phyloP scores from a whole-genome alignment of 1,140 invertebrate species.

The Caenorhabditis brenneri region DNA sequence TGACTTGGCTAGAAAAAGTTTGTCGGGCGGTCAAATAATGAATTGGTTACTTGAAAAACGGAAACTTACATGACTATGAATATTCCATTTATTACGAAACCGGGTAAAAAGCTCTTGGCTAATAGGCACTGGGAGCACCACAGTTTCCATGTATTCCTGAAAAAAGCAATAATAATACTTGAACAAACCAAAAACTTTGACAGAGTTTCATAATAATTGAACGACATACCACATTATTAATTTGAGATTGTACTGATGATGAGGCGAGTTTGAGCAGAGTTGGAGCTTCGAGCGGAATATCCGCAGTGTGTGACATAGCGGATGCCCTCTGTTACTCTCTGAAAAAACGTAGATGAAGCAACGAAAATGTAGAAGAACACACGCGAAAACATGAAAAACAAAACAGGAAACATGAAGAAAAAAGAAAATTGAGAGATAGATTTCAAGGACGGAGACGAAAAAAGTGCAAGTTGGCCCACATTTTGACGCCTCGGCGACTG shows the following conservation, averaged over 20 bases:
- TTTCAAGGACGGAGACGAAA: slow-evolving; percentile 1
- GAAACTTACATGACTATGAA: slow-evolving; percentile 18
- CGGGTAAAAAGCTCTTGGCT: background rate
- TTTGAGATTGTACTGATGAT: background rate
- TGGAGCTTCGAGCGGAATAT: slow-evolving; percentile 10
- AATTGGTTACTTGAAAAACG: too few relatives aligned
- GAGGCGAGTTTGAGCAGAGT: background rate
- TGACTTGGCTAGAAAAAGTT: too few relatives aligned
- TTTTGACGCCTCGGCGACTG: background rate
- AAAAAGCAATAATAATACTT: background rate
- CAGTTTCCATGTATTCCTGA: slow-evolving; percentile 20
- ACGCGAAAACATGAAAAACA: too few relatives aligned
- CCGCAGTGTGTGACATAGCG: slow-evolving; percentile 23
- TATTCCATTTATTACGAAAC: slow-evolving; percentile 33
- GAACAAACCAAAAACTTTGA: too few relatives aligned
- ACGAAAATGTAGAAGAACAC: background rate
- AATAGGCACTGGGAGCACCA: background rate
- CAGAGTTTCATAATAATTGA: too few relatives aligned
- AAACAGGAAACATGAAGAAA: too few relatives aligned
- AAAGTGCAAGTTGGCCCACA: slow-evolving; percentile 41
- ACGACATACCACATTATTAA: background rate
- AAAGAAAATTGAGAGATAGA: background rate
- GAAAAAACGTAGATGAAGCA: background rate
- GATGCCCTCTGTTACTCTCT: background rate
- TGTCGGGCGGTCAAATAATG: too few relatives aligned